Evolutionary conservation across 2,113 vertebrate species (phyloP).

Genomic region (Sminthopsis crassicaudata): DNA sequence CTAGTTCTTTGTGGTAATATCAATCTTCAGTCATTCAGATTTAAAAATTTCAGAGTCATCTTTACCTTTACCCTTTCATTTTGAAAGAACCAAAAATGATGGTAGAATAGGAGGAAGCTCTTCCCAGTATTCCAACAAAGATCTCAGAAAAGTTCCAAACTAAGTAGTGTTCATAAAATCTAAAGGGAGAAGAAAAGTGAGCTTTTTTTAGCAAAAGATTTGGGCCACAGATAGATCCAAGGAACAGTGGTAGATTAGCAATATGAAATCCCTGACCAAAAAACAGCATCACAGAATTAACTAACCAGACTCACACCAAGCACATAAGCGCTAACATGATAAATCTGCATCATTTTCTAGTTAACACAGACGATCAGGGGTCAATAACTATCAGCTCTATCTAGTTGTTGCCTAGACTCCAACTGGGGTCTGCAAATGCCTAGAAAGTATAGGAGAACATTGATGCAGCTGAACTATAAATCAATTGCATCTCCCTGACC

Average conservation of each 20-base stretch:
- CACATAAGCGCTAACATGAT: not conserved
- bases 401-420: not conserved
- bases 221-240: not conserved
- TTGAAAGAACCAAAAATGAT: not conserved
- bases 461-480: not conserved
- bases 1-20: not conserved
- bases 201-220: not conserved
- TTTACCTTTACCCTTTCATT: not conserved
- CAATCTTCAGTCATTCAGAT: not conserved
- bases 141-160: not conserved
- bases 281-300: not conserved
- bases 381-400: not conserved
- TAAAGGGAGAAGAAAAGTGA: not conserved
- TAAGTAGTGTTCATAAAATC: not conserved
- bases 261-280: not conserved
- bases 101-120: not conserved
- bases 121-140: not conserved
- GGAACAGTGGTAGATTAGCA: not conserved
- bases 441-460: not conserved
- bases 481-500: not conserved
- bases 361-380: not conserved
- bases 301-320: not conserved
- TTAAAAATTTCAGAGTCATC: not conserved
- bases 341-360: not conserved
- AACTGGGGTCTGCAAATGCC: not conserved